Percentiles rank a stretch among this genome's conserved stretches.
These are phyloP conservation scores for Mechanitis messenoides DNA, from an alignment of 2,888 invertebrate species.

Conservation along the genomic window DNA sequence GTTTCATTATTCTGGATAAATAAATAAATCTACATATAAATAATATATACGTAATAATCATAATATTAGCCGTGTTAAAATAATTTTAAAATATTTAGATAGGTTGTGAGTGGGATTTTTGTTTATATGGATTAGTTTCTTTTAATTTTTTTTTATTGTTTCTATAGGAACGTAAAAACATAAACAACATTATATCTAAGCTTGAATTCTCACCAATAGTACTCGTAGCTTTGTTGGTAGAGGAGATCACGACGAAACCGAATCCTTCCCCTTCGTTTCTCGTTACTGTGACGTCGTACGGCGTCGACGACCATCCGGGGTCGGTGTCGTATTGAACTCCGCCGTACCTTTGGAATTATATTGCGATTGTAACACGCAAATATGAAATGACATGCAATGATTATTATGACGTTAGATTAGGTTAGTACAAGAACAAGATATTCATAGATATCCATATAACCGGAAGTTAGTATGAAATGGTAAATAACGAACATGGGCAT, in stretches of 20 bases:
- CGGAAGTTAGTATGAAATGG: background rate
- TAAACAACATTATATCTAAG: background rate
- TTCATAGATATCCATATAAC: background rate
- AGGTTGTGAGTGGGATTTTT: no score
- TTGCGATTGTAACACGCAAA: no score
- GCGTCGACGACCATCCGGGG: constrained; percentile 74
- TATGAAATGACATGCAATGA: no score
- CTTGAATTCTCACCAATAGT: constrained; percentile 82
- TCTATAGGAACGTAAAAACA: background rate
- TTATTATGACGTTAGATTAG: no score
- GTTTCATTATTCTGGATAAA: no score
- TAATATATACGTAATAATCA: no score
- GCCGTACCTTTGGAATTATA: constrained; percentile 56
- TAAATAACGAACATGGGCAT: constrained; percentile 43
- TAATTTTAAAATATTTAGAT: no score
- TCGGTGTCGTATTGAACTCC: constrained; percentile 64
- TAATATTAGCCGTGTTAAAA: no score
- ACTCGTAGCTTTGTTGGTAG: constrained; percentile 87
- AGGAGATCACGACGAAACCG: constrained; percentile 98
- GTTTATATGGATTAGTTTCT: no score
- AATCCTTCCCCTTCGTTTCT: constrained; percentile 96
- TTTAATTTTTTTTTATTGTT: no score
- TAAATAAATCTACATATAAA: no score
- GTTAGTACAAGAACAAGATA: background rate
- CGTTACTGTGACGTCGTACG: constrained; percentile 94